Base-by-base conservation (phyloP, 92 coral and sea anemone genomes). In the Micromussa lordhowensis region DNA sequence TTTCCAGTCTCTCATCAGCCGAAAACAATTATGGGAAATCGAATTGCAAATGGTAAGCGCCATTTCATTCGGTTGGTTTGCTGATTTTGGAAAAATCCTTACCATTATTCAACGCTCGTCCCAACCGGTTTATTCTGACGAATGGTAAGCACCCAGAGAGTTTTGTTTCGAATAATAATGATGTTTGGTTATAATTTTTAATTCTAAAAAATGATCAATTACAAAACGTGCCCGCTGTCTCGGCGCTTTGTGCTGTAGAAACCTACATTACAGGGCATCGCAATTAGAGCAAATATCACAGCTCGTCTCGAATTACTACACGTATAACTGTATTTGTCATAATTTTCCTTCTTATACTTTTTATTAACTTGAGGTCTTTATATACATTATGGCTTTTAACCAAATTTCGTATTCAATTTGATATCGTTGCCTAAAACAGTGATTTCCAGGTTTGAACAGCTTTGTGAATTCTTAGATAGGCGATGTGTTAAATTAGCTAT, bases 401-500 rank as follows among this genome's bases (percentile, higher is more conserved):
- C 21, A 53, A 49, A 31, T 12, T 51, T 44, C 3, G 11, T 29
- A 2, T 71, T 71, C 79, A 54, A 36, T 71, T 83, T 83, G 31
- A 10, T 26, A 55, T 31, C 48, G 31, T 82, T 19, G 29, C n/a
- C 6, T 1, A 51, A 83, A 28, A 69, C 49, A 13, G 30, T 31
- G 21, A 34, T 71, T 48, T 34, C 28, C 17, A 68, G 38, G 24
- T 71, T 49, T 83, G 34, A 53, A 70, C 87, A 53, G 69, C 87
- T 83, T 83, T 51, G 24, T n/a, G 26, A 77, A 44, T 59, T n/a
- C 53, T 59, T 22, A 70, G 48, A 66, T 66, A 35, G 31, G 54
- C n/a, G 55, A 19, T 21, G 58, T 49, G 79, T 30, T 71, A 83
- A 71, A 54, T 49, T 72, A 12, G 87, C 36, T 49, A 70, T 83